Conservation (phyloP, 2,888 invertebrate genomes). For the Beris chalybata region DNA sequence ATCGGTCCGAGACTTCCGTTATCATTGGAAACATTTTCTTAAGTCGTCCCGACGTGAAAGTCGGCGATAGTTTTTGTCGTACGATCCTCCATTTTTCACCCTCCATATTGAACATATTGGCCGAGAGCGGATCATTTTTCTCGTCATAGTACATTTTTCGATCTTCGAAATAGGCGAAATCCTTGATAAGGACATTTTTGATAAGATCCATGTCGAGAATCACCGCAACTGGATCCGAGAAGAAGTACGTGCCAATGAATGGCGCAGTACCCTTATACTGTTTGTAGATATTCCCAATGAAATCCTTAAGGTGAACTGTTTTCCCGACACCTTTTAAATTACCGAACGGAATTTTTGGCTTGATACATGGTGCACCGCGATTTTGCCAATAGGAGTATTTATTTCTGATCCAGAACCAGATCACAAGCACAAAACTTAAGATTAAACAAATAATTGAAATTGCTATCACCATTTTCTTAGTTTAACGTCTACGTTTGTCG, state of each 20-base stretch:
- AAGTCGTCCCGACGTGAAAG: slow-evolving; percentile 47
- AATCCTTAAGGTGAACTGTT: slow-evolving; percentile 8
- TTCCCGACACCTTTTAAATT: slow-evolving; percentile 44
- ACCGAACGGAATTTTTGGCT: slow-evolving; percentile 47
- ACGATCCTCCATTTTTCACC: slow-evolving; percentile 53
- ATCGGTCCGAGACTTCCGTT: slow-evolving; percentile 42
- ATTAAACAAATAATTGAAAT: not conserved
- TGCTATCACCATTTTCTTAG: not conserved
- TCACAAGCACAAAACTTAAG: not conserved
- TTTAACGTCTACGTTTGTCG: too few species aligned
- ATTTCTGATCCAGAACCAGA: slow-evolving; percentile 31
- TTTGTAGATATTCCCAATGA: slow-evolving; percentile 44
- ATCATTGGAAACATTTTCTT: slow-evolving; percentile 46
- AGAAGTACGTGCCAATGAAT: slow-evolving; percentile 48
- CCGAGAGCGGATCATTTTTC: slow-evolving; percentile 51
- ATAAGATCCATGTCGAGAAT: slow-evolving; percentile 42
- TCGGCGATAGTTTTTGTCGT: slow-evolving; percentile 45
- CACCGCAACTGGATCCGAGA: slow-evolving; percentile 43
- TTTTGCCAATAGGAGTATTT: slow-evolving; percentile 44
- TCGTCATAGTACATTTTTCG: slow-evolving; percentile 51
- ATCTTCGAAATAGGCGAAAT: slow-evolving; percentile 52
- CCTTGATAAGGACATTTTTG: slow-evolving; percentile 51
- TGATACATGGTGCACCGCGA: slow-evolving; percentile 46
- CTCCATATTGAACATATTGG: slow-evolving; percentile 54
- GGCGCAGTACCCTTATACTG: slow-evolving; percentile 45